Percentiles rank a stretch among this genome's conserved stretches.
These are phyloP conservation scores for Probaryconus sp. DNA, from an alignment of 1,140 invertebrate genomes.

Conservation along the genomic window DNA sequence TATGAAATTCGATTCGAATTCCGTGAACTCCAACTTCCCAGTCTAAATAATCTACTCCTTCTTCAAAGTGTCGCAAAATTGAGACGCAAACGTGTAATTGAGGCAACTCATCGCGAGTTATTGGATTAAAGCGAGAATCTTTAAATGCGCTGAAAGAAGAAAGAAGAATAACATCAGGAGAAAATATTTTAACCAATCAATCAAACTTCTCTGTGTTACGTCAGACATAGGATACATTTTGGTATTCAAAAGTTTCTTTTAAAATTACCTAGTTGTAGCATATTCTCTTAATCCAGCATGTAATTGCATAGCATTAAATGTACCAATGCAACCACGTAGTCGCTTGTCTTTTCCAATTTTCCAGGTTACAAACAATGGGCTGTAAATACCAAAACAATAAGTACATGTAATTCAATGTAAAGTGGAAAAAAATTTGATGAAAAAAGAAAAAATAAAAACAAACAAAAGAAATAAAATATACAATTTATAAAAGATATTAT, in stretches of 20 bases:
- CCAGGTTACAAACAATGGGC: slow-evolving; percentile 99
- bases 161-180: slow-evolving; percentile 8
- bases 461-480: neutral
- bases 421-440: neutral
- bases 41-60: slow-evolving; percentile 95
- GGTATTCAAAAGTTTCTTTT: neutral
- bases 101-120: slow-evolving; percentile 94
- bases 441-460: slow-evolving; percentile 1
- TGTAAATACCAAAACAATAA: slow-evolving; percentile 81
- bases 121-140: slow-evolving; percentile 97
- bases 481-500: no score
- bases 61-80: slow-evolving; percentile 96
- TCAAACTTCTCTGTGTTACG: no score
- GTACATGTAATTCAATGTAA: neutral
- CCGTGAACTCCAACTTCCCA: slow-evolving; percentile 99
- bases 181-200: no score
- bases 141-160: slow-evolving; percentile 90
- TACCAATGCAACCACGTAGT: slow-evolving; percentile 96
- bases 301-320: slow-evolving; percentile 96
- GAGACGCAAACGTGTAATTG: slow-evolving; percentile 97
- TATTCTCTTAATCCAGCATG: slow-evolving; percentile 95
- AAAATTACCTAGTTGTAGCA: slow-evolving; percentile 89
- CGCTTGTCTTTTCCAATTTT: slow-evolving; percentile 95
- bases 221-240: neutral
- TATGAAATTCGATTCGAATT: slow-evolving; percentile 98